Evolutionary conservation across 2,888 invertebrate genomes (phyloP), one percentile per base, ranked within the genome.

Genomic region (Xestia ashworthii): DNA sequence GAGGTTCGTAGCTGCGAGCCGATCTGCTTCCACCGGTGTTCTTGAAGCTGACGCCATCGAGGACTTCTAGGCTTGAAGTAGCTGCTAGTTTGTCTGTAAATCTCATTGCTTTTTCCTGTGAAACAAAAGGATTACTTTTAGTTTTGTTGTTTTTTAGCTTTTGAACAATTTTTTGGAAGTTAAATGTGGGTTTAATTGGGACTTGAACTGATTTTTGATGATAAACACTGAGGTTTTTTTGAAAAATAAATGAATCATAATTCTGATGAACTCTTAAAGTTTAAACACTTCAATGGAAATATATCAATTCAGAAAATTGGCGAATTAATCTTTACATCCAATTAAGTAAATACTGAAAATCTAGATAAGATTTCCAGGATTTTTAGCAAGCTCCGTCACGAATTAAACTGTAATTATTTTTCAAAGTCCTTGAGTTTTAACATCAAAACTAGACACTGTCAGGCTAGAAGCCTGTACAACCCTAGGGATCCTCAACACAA

Each of bases 61-160:
- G 90, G 0, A 96, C 83, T 48, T 91, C 94, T 46, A 96, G 85
- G 78, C 95, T 96, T 81, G 96, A 96, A 0, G 96, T 93, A n/a
- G 93, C 87, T 0, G 96, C 96, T 60, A 96, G 85, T 85, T 96
- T 96, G 83, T 96, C 96, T 11, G 96, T 95, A 80, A 95, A 95
- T 84, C 93, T 96, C 95, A 96, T 93, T 44, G 96, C 96, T 86
- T 96, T 96, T 92, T 96, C 96, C 96, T 96, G 95, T 46, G 86
- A 92, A 89, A 79, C 68, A 71, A 80, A 86, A 78, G 80, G 65
- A 71, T 55, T 53, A 58, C 16, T 22, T 32, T 82, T 75, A 80
- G 69, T 80, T 60, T 67, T 62, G 62, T 66, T 68, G 5, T 0
- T 19, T 32, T 46, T 22, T 41, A 19, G 16, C 32, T 1, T 41